These are phyloP conservation scores for Pararge aegeria DNA, from an alignment of 1,140 invertebrate species.

Conservation along the genomic window DNA sequence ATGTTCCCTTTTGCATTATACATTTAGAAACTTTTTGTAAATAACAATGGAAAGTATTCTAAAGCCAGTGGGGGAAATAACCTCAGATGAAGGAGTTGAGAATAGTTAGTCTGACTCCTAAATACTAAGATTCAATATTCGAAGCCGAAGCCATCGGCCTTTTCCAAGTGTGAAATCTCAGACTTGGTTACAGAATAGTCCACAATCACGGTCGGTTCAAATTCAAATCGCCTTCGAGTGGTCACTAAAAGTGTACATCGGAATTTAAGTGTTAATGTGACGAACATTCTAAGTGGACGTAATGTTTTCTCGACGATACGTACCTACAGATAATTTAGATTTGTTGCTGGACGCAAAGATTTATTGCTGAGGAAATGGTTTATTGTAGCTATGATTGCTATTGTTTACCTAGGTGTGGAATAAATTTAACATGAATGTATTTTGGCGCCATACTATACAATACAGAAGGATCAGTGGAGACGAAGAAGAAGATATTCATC, in stretches of 20 bases:
- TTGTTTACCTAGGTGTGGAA: not conserved
- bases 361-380: constrained; percentile 34
- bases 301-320: not conserved
- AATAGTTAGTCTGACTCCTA: no score
- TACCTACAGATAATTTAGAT: constrained; percentile 15
- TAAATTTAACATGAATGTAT: not conserved
- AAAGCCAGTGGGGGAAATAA: no score
- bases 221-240: constrained; percentile 48
- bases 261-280: constrained; percentile 51
- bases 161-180: no score
- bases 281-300: constrained; percentile 42
- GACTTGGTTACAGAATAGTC: constrained; percentile 23
- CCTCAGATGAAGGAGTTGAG: no score
- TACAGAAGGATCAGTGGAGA: no score
- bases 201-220: constrained; percentile 30
- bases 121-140: no score
- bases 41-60: no score
- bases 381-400: constrained; percentile 17
- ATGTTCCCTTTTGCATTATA: no score
- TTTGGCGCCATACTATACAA: not conserved
- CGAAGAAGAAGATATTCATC: no score
- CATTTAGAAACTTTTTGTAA: no score
- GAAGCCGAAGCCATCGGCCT: no score
- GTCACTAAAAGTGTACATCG: constrained; percentile 51
- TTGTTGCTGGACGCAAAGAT: constrained; percentile 27